Evolutionary conservation across 2,888 invertebrate species (phyloP), one percentile per base, ranked within the genome.

Genomic region (Orchesella flavescens): DNA sequence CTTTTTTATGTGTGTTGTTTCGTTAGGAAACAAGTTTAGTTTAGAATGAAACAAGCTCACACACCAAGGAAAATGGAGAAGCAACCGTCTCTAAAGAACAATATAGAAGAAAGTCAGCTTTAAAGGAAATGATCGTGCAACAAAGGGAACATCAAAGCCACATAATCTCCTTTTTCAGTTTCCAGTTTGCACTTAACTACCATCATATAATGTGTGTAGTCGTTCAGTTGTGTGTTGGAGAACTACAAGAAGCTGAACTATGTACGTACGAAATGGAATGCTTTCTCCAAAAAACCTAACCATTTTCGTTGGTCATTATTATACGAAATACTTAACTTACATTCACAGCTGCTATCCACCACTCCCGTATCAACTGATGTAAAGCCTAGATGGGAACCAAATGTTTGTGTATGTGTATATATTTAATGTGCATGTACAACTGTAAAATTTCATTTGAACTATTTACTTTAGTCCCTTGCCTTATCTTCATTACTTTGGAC

Each of bases 131-230:
- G 76, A 77, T 65, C 59, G 69, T 69, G 69, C 44, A 77, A 69
- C 77, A 77, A 69, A 61, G 57, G 72, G 63, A 72, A 65, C 71
- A 79, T 79, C 71, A 79, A 79, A 79, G 78, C 78, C 71, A 79
- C 71, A 65, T 72, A 79, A 79, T 79, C 78, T 72, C 61, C 61
- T 79, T 79, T 78, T 65, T 55, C 72, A 71, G 71, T 79, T 72
- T 79, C 78, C 78, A 49, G 71, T 79, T 79, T 72, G 63, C 78
- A 79, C 78, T 79, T 72, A 21, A 75, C 63, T 75, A 75, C 53
- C 53, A 10, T 4, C 34, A 34, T 34, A 34, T 34, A 34, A 34
- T 34, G 34, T 34, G 34, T 34, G 7, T 34, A 34, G 34, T 34
- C 34, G 34, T 34, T 34, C 34, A 34, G 2, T 7, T 34, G 34